Evolutionary conservation across 1,140 invertebrate genomes (phyloP).

Genomic region (Samia ricini): DNA sequence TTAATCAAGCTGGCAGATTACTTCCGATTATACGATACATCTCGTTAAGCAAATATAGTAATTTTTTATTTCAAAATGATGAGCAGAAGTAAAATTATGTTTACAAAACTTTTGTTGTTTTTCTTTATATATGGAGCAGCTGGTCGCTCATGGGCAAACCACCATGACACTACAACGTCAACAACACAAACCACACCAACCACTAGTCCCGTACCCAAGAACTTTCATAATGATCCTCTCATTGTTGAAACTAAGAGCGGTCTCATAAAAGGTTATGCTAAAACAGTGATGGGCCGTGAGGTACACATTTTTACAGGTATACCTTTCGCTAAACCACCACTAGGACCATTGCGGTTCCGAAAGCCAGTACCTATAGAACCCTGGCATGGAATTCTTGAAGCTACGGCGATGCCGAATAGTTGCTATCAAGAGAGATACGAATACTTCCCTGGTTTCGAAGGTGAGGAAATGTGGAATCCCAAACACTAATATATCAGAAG

Average conservation of each 20-base stretch:
- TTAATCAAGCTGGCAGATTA: constrained; percentile 63
- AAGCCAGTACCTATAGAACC: constrained; percentile 90
- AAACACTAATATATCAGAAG: constrained; percentile 94
- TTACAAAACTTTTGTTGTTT: constrained; percentile 62
- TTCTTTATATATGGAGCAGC: constrained; percentile 45
- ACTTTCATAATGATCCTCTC: constrained; percentile 83
- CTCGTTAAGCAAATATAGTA: constrained; percentile 40
- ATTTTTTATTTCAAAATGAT: constrained; percentile 46
- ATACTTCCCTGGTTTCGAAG: constrained; percentile 92
- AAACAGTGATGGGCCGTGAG: constrained; percentile 86
- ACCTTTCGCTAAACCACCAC: constrained; percentile 95
- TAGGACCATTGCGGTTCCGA: constrained; percentile 91
- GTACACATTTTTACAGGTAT: constrained; percentile 96
- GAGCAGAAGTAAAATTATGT: constrained; percentile 55
- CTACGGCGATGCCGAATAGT: constrained; percentile 87
- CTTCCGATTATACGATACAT: constrained; percentile 54
- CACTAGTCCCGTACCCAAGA: constrained; percentile 72
- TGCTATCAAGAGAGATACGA: constrained; percentile 93
- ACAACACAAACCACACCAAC: constrained; percentile 76
- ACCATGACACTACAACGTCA: constrained; percentile 73
- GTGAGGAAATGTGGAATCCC: constrained; percentile 98
- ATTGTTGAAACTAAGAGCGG: constrained; percentile 90
- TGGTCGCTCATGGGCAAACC: constrained; percentile 73
- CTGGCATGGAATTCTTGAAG: constrained; percentile 91
- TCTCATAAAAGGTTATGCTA: constrained; percentile 85